Evolutionary conservation across 1,140 invertebrate genomes (phyloP).

Genomic region (Heliconius nattereri): DNA sequence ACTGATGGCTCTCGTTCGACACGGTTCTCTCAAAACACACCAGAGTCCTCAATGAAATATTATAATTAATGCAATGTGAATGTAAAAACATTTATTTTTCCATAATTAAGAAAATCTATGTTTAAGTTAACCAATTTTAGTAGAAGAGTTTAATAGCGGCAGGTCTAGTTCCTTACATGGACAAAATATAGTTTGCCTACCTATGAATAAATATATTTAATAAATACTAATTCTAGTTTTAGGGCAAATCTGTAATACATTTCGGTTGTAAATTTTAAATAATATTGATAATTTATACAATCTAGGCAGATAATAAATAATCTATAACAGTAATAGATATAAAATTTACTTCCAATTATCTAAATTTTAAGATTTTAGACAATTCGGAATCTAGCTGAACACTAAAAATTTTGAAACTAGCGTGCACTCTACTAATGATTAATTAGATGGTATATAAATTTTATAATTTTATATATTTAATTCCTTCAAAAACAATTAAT

Average conservation of each 20-base stretch:
- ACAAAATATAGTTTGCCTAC: slow-evolving; percentile 24
- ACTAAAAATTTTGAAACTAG: slow-evolving; percentile 78
- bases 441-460: slow-evolving; percentile 51
- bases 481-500: slow-evolving; percentile 35
- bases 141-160: slow-evolving; percentile 16
- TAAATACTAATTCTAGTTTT: slow-evolving; percentile 33
- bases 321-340: slow-evolving; percentile 40
- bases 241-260: slow-evolving; percentile 24
- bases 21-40: slow-evolving; percentile 32
- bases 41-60: slow-evolving; percentile 40
- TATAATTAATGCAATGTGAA: slow-evolving; percentile 41
- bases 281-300: slow-evolving; percentile 32
- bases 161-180: slow-evolving; percentile 22
- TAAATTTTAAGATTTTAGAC: slow-evolving; percentile 49
- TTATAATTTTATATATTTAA: slow-evolving; percentile 45
- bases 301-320: slow-evolving; percentile 40
- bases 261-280: slow-evolving; percentile 7
- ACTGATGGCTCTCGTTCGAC: slow-evolving; percentile 28
- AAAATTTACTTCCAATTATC: slow-evolving; percentile 52
- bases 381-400: slow-evolving; percentile 66
- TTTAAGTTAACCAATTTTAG: slow-evolving; percentile 14
- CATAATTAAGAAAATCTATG: slow-evolving; percentile 35
- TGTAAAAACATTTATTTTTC: slow-evolving; percentile 12
- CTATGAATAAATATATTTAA: slow-evolving; percentile 25
- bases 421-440: slow-evolving; percentile 74